A percentile compares a stretch with the other conserved stretches of the same genome.
These are phyloP conservation scores for Porites divaricata DNA, from an alignment of 92 coral and sea anemone genomes.

Conservation along the genomic window DNA sequence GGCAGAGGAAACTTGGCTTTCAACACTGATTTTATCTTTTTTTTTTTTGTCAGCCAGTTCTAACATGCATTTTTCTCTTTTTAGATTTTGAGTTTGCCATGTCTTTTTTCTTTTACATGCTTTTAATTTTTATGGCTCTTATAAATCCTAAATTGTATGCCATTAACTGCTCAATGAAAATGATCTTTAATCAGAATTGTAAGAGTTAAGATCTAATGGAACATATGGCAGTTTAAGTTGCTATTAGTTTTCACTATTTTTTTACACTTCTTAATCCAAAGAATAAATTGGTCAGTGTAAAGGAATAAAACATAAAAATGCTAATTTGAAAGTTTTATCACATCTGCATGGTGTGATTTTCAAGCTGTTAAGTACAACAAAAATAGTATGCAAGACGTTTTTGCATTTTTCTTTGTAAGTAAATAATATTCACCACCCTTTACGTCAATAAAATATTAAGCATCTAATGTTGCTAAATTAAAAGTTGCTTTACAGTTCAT, in stretches of 20 bases:
- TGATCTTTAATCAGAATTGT: not conserved
- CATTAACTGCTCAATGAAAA: not conserved
- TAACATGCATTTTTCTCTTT: constrained; percentile 2
- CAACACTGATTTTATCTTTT: not conserved
- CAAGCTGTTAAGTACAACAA: too few species aligned
- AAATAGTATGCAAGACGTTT: too few species aligned
- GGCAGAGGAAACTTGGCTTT: constrained; percentile 26
- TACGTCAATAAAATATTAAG: too few species aligned
- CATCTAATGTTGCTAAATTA: too few species aligned
- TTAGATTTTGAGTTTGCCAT: not conserved
- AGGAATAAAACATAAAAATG: not conserved
- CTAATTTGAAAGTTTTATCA: not conserved
- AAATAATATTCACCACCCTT: too few species aligned
- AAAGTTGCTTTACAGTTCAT: too few species aligned
- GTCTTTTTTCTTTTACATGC: constrained; percentile 7
- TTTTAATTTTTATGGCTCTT: not conserved
- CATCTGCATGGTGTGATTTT: too few species aligned
- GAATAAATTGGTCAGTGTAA: too few species aligned
- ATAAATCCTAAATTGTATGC: not conserved
- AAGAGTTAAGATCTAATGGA: not conserved
- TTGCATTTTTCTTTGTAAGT: too few species aligned
- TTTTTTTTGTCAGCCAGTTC: constrained; percentile 50
- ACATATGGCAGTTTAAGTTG: not conserved
- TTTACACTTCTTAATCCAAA: too few species aligned
- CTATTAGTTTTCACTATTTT: too few species aligned